phyloP scores from a whole-genome alignment of 2,888 invertebrate genomes.

The Apamea monoglypha region DNA sequence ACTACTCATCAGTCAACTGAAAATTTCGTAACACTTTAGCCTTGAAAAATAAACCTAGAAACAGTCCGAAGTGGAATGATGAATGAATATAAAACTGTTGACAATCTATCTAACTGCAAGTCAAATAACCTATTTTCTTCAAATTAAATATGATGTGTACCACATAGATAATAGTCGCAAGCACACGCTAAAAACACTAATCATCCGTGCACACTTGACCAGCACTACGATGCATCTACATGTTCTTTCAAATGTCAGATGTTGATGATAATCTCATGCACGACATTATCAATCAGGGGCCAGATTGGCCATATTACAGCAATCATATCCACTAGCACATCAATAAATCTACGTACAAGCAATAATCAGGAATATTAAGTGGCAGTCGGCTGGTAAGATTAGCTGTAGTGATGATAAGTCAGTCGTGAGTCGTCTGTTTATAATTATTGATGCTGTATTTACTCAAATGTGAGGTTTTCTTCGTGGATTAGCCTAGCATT shows the following conservation, averaged over 20 bases:
- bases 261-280: conserved; percentile 62
- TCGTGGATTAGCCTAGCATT: conserved; percentile 8
- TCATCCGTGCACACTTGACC: conserved; percentile 43
- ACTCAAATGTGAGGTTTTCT: conserved; percentile 41
- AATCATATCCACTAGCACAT: conserved; percentile 53
- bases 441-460: conserved; percentile 59
- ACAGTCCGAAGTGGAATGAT: not conserved
- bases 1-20: too few species aligned
- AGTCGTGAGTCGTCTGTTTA: conserved; percentile 37
- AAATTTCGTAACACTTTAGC: too few species aligned
- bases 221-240: conserved; percentile 31
- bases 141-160: conserved; percentile 13
- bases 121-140: conserved; percentile 22
- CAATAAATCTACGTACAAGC: conserved; percentile 48
- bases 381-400: conserved; percentile 43
- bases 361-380: conserved; percentile 59
- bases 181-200: conserved; percentile 54
- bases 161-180: conserved; percentile 22
- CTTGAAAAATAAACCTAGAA: too few species aligned
- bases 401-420: conserved; percentile 51
- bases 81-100: not conserved
- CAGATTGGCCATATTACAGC: conserved; percentile 63
- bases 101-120: conserved; percentile 2
- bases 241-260: conserved; percentile 60
- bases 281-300: conserved; percentile 65